These are phyloP conservation scores for Chrysomela aeneicollis DNA, from an alignment of 2,888 invertebrate genomes.

Conservation along the genomic window DNA sequence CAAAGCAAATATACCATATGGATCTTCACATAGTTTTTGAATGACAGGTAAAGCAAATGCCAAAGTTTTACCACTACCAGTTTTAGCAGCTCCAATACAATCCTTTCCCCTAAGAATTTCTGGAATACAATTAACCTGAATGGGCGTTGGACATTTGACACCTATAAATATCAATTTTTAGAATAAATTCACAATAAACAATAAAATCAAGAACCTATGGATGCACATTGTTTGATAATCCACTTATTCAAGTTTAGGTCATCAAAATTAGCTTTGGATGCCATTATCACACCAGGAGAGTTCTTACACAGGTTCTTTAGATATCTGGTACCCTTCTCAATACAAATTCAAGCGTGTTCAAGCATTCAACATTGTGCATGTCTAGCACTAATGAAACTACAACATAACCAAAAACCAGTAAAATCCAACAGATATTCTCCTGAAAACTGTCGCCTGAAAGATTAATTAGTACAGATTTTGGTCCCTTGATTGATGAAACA, in stretches of 20 bases:
- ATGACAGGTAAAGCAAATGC: constrained; percentile 96
- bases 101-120: constrained; percentile 80
- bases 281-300: constrained; percentile 15
- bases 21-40: constrained; percentile 91
- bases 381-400: no score
- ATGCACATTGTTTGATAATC: constrained; percentile 75
- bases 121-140: constrained; percentile 84
- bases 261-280: constrained; percentile 62
- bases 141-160: constrained; percentile 79
- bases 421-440: no score
- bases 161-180: constrained; percentile 63
- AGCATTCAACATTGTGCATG: no score
- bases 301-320: no score
- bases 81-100: constrained; percentile 96
- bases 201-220: constrained; percentile 66
- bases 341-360: no score
- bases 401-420: no score
- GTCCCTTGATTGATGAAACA: no score
- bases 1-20: constrained; percentile 94
- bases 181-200: constrained; percentile 15
- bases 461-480: no score
- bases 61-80: constrained; percentile 97
- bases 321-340: no score
- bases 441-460: no score
- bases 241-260: constrained; percentile 74